Evolutionary conservation across 2,113 vertebrate genomes (phyloP).

Genomic region (Heteronetta atricapilla): DNA sequence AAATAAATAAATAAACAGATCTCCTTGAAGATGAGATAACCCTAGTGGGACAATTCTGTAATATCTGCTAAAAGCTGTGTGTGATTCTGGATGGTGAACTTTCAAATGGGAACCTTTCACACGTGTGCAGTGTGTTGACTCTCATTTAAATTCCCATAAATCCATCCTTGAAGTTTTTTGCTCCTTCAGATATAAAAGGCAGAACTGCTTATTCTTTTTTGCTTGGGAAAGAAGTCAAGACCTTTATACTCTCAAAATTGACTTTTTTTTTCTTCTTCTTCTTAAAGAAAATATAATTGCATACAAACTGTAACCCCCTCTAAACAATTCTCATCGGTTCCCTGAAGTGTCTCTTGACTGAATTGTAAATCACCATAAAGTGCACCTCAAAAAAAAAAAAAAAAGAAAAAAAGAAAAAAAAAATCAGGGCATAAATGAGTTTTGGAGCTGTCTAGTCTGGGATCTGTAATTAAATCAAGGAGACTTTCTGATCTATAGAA

Average conservation of each 20-base stretch:
- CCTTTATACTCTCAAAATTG: neutral
- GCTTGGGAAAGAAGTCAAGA: neutral
- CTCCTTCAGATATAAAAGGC: neutral
- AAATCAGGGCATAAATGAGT: neutral
- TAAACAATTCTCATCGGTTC: neutral
- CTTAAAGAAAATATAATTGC: neutral
- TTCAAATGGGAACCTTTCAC: neutral
- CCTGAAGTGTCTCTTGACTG: neutral
- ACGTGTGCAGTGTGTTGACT: neutral
- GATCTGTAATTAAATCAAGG: constrained; percentile 42
- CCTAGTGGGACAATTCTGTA: neutral
- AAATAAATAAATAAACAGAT: neutral
- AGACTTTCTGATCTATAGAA: constrained; percentile 25
- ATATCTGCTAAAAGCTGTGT: neutral
- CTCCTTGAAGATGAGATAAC: neutral
- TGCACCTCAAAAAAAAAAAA: neutral
- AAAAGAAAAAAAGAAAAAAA: neutral
- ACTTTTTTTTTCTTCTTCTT: neutral
- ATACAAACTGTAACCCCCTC: neutral
- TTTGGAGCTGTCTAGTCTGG: constrained; percentile 51
- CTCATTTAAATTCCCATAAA: constrained; percentile 9
- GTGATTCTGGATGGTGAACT: neutral
- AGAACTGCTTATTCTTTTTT: neutral
- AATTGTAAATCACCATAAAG: constrained; percentile 6
- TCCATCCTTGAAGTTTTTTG: neutral